phyloP scores from a whole-genome alignment of 2,797 vertebrate species.

The Clarias platycephalus region DNA sequence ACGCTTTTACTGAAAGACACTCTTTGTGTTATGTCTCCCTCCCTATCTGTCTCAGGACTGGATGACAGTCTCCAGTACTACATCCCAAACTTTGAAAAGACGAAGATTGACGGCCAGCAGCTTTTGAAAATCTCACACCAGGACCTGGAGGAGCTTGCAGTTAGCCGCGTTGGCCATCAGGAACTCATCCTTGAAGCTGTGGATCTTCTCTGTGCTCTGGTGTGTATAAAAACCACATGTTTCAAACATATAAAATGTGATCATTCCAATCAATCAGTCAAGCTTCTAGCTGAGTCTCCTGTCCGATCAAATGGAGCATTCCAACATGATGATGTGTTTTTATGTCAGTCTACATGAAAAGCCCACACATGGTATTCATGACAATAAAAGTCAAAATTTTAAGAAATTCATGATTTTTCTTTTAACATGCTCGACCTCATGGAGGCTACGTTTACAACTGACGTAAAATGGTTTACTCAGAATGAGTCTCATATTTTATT shows the following conservation, averaged over 20 bases:
- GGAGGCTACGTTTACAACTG: background rate
- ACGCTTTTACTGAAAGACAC: conserved; percentile 47
- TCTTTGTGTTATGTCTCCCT: conserved; percentile 48
- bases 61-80: conserved; percentile 92
- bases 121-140: conserved; percentile 88
- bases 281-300: background rate
- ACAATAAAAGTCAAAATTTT: background rate
- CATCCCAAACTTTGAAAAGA: conserved; percentile 81
- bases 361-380: background rate
- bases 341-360: background rate
- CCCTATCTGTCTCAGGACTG: conserved; percentile 75
- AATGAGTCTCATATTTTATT: background rate
- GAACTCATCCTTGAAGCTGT: conserved; percentile 92
- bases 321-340: background rate
- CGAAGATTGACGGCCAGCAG: conserved; percentile 88
- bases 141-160: conserved; percentile 85
- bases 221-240: conserved; percentile 66
- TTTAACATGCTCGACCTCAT: background rate
- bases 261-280: background rate
- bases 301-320: background rate
- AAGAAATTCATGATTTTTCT: background rate
- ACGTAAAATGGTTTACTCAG: background rate
- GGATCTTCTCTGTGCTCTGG: conserved; percentile 93
- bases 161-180: conserved; percentile 89
- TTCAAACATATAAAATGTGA: background rate